Base-by-base conservation (phyloP, 2,888 invertebrate species). In the Myathropa florea region DNA sequence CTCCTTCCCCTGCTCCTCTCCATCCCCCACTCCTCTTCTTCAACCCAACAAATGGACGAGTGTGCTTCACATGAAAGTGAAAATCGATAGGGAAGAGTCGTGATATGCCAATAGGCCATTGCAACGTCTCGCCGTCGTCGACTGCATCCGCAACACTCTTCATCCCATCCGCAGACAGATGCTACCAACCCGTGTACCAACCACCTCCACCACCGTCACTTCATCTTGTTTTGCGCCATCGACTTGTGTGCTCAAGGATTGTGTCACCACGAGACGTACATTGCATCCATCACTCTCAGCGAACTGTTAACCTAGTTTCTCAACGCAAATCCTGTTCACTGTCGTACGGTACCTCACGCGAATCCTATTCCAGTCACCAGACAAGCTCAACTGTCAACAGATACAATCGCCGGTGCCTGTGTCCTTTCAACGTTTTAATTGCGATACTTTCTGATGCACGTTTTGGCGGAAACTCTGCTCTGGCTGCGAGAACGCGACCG, bases 61-160 rank as follows among this genome's bases (percentile, higher is more conserved):
- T 12, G 33, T 12, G 23, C 18, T n/a, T 57, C n/a, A 53, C 71
- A 79, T 72, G 72, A 72, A 65, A 79, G 72, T 65, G 65, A 72
- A 72, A 72, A 79, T 65, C 79, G 59, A 79, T 79, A 36, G 33
- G 24, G 28, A 72, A 71, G 39, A 79, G 23, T 79, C 79, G 72
- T 79, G 79, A 79, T 72, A 65, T 79, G 72, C 72, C 79, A 79
- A 65, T 65, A 60, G 60, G 60, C 24, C 12, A 12, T 57, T 3
- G 24, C 57, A 26, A 24, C 12, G 12, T 59, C 53, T 46, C 57
- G 23, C 23, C 23, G 26, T 63, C 55, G 21, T 61, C 61, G 61
- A 61, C 55, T 78, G 77, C 57, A 71, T 78, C 78, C 57, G 70
- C 64, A 64, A 28, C 78, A 64, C 70, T 23, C 46, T 33, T n/a